A percentile compares a stretch with the other conserved stretches of the same genome.
Evolutionary conservation across 2,888 invertebrate species (phyloP).

Genomic region (Dicycla oo): DNA sequence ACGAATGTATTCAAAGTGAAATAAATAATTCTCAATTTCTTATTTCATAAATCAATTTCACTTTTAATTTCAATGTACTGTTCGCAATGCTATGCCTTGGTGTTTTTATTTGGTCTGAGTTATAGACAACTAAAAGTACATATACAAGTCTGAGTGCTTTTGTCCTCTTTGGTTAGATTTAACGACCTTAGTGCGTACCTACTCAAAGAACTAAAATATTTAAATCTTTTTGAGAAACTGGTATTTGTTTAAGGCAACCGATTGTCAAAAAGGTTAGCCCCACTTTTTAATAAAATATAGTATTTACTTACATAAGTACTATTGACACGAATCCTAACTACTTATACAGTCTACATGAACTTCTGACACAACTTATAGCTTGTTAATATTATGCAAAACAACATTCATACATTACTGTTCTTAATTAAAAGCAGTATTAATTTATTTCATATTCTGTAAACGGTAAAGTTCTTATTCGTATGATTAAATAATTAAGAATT

Average conservation of each 20-base stretch:
- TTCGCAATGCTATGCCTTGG: too few species aligned
- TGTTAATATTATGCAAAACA: conserved; percentile 8
- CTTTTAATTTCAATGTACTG: too few species aligned
- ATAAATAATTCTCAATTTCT: too few species aligned
- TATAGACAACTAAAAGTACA: too few species aligned
- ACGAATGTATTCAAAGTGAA: too few species aligned
- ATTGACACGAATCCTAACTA: conserved; percentile 3
- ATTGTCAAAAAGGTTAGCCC: background rate
- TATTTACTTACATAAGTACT: background rate
- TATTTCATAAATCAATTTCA: too few species aligned
- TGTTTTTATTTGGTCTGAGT: too few species aligned
- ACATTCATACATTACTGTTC: background rate
- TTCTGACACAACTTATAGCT: background rate
- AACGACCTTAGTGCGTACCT: background rate
- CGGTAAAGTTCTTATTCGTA: background rate
- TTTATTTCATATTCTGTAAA: background rate
- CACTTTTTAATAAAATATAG: background rate
- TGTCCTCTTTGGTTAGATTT: too few species aligned
- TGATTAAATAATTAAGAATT: too few species aligned
- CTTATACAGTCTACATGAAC: background rate
- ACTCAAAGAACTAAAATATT: background rate
- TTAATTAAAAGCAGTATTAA: background rate
- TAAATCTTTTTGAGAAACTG: background rate
- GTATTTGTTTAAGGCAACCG: too few species aligned
- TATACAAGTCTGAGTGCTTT: too few species aligned